Base-by-base conservation (phyloP, 2,888 invertebrate species). In the Callimorpha dominula region DNA sequence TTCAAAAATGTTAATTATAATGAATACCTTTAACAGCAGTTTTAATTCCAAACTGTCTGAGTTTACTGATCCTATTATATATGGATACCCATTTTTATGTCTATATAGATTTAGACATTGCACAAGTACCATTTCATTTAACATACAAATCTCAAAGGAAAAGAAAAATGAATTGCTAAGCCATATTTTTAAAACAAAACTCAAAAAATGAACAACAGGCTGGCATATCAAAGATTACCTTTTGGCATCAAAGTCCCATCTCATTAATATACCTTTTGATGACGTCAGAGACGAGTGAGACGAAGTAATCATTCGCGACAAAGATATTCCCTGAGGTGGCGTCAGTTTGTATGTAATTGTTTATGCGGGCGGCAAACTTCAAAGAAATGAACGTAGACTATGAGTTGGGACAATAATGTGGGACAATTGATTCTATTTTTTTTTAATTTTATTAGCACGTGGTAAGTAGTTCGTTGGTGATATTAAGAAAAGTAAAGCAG, bases 321-420 rank as follows among this genome's bases (percentile, higher is more conserved):
- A 91, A 90, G 90, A 86, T 81, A 85, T 86, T 93, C 93, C 93
- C 93, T 77, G 86, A 91, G 94, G 94, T 93, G 87, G 83, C 91
- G 90, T 90, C 88, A 87, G 90, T 90, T 88, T 89, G 87, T 87
- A 87, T 92, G 89, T 91, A 89, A 93, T 94, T 94, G 93, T 94
- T 94, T 93, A 92, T 90, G 91, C 88, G 89, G 87, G 87, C 86
- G 87, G 89, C 74, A 70, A 85, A 85, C 89, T 85, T 90, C 90
- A 89, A 91, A 91, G 73, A 74, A 64, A 67, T 65, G 78, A 88
- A 88, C 78, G 83, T 86, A 87, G 87, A 79, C 88, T 20, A 81
- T 78, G 70, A 0, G 17, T 63, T 43, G n/a, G 40, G 0, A 17
- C 7, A 7, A 40, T 40, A 57, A 57, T 57, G 9, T 54, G 12